Conservation (phyloP, 2,888 invertebrate species). For the Zeuzera pyrina region DNA sequence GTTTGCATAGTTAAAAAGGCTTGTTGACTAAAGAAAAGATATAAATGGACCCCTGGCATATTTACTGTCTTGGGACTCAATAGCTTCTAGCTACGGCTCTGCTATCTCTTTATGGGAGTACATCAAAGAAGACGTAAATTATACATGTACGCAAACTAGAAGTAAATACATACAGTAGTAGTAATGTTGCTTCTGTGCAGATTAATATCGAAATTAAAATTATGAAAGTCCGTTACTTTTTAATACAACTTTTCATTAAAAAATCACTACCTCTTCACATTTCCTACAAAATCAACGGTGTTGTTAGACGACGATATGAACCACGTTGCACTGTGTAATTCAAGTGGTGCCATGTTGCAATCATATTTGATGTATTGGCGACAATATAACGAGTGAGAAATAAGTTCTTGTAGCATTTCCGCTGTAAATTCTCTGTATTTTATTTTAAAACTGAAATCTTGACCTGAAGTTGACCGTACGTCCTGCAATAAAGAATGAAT, state of each 20-base stretch:
- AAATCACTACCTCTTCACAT: slow-evolving; percentile 78
- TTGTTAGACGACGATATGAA: slow-evolving; percentile 87
- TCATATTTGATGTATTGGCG: slow-evolving; percentile 93
- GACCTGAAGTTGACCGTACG: slow-evolving; percentile 83
- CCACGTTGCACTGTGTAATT: slow-evolving; percentile 91
- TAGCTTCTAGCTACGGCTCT: no score
- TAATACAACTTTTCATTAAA: neutral
- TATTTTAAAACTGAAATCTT: slow-evolving; percentile 88
- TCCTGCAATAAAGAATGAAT: slow-evolving; percentile 72
- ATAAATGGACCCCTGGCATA: no score
- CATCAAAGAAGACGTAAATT: no score
- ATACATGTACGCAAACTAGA: no score
- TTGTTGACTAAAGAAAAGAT: no score
- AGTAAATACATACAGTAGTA: no score
- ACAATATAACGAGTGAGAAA: slow-evolving; percentile 91
- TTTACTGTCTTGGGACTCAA: no score
- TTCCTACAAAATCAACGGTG: slow-evolving; percentile 88
- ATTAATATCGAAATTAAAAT: no score
- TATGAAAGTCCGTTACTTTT: no score
- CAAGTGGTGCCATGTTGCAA: slow-evolving; percentile 90
- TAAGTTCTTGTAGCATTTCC: slow-evolving; percentile 92
- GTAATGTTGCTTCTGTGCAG: no score
- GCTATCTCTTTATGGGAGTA: no score
- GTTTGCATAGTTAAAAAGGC: no score
- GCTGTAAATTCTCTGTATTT: slow-evolving; percentile 91